Base-by-base conservation (phyloP, 2,797 vertebrate genomes). In the Oceanodroma leucorhoa region DNA sequence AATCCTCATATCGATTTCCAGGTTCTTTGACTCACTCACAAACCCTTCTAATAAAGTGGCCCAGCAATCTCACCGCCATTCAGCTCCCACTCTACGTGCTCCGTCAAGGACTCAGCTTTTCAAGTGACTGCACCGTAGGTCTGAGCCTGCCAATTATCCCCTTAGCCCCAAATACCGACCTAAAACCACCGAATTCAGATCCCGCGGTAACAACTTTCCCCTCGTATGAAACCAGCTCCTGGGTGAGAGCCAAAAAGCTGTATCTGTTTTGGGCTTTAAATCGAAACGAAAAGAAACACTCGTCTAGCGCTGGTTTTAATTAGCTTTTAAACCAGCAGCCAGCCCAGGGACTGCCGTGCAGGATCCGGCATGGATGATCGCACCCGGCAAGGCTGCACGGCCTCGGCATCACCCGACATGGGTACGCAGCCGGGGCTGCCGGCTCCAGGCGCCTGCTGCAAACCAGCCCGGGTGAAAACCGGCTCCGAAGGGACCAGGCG, bases 241-340 rank as follows among this genome's bases (percentile, higher is more conserved):
- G 92, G 83, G 70, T 0, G 4, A 53, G 78, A 78, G 90, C 85
- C 88, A 91, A 72, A 11, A 36, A 75, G 69, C 43, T 4, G 2
- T n/a, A 84, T 84, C 79, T 72, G 83, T 60, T 83, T 61, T 50
- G 89, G 65, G 95, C 88, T 89, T 95, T 62, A 75, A 48, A 83
- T 41, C 1, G 2, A 72, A 94, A 93, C 3, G n/a, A 90, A 48
- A 73, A 87, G 83, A 46, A 93, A 87, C 82, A 30, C 83, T 81
- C 5, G 4, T 60, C 85, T 62, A 76, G 80, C 17, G 1, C 65
- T 58, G 77, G 45, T 50, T 88, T 91, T 75, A 80, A 96, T 90
- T 45, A 94, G 81, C 64, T 60, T 3, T 6, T 18, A 34, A 20
- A 65, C 30, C 72, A 40, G 81, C 82, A 54, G 81, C 30, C 62